Evolutionary conservation across 2,113 vertebrate species (phyloP), one percentile per base, ranked within the genome.

Genomic region (Haemorhous mexicanus): DNA sequence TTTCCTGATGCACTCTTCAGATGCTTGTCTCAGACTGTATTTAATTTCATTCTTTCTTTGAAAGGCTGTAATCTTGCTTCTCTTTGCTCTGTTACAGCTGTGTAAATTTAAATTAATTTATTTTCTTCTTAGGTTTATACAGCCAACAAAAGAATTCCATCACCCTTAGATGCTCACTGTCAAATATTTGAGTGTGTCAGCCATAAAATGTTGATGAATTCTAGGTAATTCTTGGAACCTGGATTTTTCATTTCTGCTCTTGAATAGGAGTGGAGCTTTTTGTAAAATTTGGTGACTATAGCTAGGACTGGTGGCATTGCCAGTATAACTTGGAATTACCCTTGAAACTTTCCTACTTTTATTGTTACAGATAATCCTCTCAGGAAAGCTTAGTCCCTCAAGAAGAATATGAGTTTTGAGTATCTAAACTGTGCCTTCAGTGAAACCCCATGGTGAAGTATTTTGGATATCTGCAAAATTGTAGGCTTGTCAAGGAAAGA

Each of bases 81-180:
- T 79, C 84, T 94, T 94, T 85, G 77, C 63, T 47, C 43, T 93
- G 46, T 87, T 93, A 87, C 84, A 94, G 91, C 91, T 94, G 84
- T 94, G 87, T 83, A 95, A 94, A 95, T 95, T 87, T 80, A 73
- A 95, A 93, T 85, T 13, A 77, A 77, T 92, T 62, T 86, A 22
- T 21, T 83, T 82, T 77, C 67, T 64, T 74, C 37, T 43, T 41
- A 72, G 35, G 32, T 77, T 78, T 87, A n/a, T 41, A 4, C 23
- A 41, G n/a, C 19, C 61, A 84, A 49, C 37, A 90, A 77, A 37
- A 72, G 75, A 58, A 86, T 89, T 89, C 56, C 52, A 53, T 82
- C 50, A 80, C 19, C 33, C 23, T 0, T 1, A 66, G 44, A 46
- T 2, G 3, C 13, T 89, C 24, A 4, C 26, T 52, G 10, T 28